Evolutionary conservation across 2,113 vertebrate genomes (phyloP), one percentile per base, ranked within the genome.

Genomic region (Oostethus manadensis): DNA sequence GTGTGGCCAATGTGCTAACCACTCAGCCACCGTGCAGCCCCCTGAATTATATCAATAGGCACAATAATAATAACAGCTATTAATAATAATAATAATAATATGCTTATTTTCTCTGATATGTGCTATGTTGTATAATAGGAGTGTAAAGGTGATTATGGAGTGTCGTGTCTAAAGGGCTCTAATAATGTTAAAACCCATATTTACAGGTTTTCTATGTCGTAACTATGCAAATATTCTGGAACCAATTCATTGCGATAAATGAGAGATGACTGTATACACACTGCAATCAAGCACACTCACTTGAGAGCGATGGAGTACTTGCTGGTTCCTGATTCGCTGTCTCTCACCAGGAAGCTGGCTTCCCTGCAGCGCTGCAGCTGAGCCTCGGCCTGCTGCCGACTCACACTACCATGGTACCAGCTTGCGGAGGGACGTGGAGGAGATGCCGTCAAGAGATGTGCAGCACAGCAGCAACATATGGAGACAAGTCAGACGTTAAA

Each of bases 301-400:
- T 95, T 98, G 10, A 98, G 90, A 1, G 94, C 94, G 2, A 98
- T 98, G 85, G 95, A 97, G 82, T 96, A 98, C 66, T 93, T 94
- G 88, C 94, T 94, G 83, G 89, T 94, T 53, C 93, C 93, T 0
- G 90, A 95, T 87, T 97, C 96, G 33, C 94, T 97, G 83, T 94
- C 94, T 58, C 95, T 92, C 80, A 98, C 94, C 74, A 98, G 89
- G 87, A 94, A 98, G 16, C 92, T 95, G 23, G 95, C 94, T 66
- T 98, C 96, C 56, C 79, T 92, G 83, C 94, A 94, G 56, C 91
- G 78, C 77, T 96, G 94, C 54, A 98, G 88, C 69, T 92, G 93
- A 84, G 86, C 91, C 87, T 98, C 96, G 0, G 96, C 96, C 85
- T 97, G 94, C 0, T 92, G 92, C 1, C 94, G 90, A 1, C 91